phyloP scores from a whole-genome alignment of 2,113 vertebrate species.

The Sander lucioperca region DNA sequence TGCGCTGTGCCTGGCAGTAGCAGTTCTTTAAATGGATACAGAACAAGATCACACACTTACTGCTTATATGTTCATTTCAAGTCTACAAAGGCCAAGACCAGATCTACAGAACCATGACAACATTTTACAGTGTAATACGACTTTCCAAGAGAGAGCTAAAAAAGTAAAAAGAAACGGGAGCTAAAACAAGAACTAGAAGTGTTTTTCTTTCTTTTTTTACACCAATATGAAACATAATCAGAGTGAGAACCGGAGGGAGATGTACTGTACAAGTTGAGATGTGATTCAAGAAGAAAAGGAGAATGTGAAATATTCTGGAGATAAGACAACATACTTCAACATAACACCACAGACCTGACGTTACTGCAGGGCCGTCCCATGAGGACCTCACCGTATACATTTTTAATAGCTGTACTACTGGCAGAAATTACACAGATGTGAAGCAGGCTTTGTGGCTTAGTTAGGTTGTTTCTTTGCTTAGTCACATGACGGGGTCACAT shows the following conservation, averaged over 20 bases:
- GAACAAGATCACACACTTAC: background rate
- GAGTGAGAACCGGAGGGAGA: background rate
- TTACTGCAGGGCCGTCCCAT: conserved; percentile 23
- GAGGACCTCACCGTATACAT: background rate
- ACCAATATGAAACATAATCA: background rate
- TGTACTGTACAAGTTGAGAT: background rate
- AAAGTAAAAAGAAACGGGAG: background rate
- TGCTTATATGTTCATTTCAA: background rate
- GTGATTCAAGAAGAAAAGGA: conserved; percentile 10
- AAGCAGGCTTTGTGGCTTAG: conserved; percentile 48
- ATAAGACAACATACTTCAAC: conserved; percentile 23
- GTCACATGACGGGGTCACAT: conserved; percentile 77
- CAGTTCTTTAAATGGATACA: background rate
- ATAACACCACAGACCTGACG: conserved; percentile 15
- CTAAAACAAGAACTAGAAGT: background rate
- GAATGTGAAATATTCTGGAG: conserved; percentile 28
- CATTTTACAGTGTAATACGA: background rate
- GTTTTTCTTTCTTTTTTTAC: conserved; percentile 8
- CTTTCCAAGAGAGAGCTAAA: background rate
- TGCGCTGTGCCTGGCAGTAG: background rate
- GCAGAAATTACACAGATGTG: conserved; percentile 48
- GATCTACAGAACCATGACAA: background rate
- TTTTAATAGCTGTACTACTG: conserved; percentile 22
- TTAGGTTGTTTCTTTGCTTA: conserved; percentile 26
- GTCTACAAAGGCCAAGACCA: background rate